These are phyloP conservation scores for Heterotilapia buettikoferi DNA, from an alignment of 2,113 vertebrate species.

Conservation along the genomic window DNA sequence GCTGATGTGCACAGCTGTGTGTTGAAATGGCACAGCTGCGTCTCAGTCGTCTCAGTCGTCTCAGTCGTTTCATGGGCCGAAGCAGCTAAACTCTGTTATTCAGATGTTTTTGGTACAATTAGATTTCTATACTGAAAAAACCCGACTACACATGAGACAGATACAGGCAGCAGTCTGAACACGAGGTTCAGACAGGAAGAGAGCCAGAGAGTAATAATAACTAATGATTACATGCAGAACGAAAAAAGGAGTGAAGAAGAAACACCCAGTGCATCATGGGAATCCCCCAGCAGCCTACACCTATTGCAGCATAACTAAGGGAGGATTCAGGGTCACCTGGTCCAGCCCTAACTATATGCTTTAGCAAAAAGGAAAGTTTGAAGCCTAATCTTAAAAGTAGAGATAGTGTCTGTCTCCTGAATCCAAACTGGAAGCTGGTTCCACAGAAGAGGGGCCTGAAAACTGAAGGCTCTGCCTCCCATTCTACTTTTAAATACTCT, in stretches of 20 bases:
- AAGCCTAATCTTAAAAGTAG: accelerated
- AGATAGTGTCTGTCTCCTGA: background rate
- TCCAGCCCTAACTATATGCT: background rate
- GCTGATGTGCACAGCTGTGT: background rate
- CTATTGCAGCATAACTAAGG: background rate
- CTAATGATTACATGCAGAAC: background rate
- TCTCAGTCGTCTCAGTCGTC: background rate
- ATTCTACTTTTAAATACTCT: background rate
- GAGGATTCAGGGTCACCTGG: background rate
- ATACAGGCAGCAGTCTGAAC: background rate
- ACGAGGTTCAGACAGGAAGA: background rate
- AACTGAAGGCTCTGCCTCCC: background rate
- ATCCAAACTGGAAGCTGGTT: background rate
- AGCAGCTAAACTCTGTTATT: background rate
- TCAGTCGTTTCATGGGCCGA: background rate
- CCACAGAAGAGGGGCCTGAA: background rate
- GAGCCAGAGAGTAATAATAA: background rate
- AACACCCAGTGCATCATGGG: accelerated
- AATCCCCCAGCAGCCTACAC: accelerated
- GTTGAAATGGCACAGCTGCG: background rate
- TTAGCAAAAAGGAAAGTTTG: background rate
- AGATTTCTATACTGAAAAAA: background rate
- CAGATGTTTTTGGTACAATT: background rate
- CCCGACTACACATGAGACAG: background rate
- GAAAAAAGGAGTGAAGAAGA: background rate